Conservation (phyloP, 2,113 vertebrate species). For the Halcyon senegalensis region DNA sequence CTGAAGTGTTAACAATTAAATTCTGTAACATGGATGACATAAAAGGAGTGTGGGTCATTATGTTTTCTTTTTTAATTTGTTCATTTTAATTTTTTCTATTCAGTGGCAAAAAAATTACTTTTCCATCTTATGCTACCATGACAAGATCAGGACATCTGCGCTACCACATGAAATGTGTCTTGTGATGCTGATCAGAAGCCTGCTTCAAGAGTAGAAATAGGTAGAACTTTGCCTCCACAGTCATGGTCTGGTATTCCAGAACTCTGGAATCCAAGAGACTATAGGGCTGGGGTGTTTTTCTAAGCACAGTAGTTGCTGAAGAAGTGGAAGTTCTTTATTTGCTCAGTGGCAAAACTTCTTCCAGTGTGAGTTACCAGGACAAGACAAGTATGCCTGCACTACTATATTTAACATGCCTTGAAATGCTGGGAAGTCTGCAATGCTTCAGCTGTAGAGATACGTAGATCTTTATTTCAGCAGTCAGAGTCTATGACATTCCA, state of each 20-base stretch:
- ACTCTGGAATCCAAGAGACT: not conserved
- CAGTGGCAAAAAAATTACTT: not conserved
- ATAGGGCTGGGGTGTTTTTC: not conserved
- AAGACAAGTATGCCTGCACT: not conserved
- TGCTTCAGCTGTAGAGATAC: rapidly evolving
- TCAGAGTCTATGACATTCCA: not conserved
- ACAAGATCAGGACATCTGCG: not conserved
- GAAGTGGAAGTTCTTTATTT: not conserved
- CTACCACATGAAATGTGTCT: not conserved
- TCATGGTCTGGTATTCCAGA: not conserved
- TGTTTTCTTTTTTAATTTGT: not conserved
- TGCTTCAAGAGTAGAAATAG: not conserved
- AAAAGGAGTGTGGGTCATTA: not conserved
- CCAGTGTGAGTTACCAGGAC: not conserved
- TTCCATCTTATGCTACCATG: not conserved
- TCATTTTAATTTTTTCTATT: not conserved
- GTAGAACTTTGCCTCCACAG: not conserved
- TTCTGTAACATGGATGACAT: not conserved
- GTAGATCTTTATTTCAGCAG: not conserved
- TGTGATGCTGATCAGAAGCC: not conserved
- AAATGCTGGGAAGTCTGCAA: not conserved
- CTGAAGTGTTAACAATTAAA: not conserved
- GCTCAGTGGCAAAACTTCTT: not conserved
- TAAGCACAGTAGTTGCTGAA: not conserved
- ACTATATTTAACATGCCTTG: not conserved